Evolutionary conservation across 2,113 vertebrate species (phyloP), one percentile per base, ranked within the genome.

Genomic region (Egretta garzetta): DNA sequence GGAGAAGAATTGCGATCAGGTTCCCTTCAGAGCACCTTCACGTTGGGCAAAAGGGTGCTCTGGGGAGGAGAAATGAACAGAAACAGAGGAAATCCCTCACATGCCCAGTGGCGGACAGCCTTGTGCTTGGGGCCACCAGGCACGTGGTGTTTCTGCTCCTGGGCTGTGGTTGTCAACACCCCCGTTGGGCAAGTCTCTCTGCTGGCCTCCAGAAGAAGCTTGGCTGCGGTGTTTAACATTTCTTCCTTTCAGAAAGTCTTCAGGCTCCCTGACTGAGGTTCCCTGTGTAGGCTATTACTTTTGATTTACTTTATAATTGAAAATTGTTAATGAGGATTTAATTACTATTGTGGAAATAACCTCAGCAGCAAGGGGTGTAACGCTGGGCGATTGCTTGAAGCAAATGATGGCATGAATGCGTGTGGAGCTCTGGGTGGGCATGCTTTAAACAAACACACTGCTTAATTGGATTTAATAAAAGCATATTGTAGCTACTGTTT

Each of bases 261-360:
- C 0, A 0, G 22, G 18, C 10, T 8, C 24, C 41, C 71, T 71
- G 62, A 72, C 58, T 21, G 66, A 80, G 52, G 52, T 76, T 87
- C 55, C 28, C 37, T 3, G 1, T 37, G 24, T 45, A 72, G 70
- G 32, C 56, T 89, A 22, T 96, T 92, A 32, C 8, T 23, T 72
- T 75, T 94, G 52, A 53, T 91, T 94, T 91, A 79, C 27, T 95
- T 92, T 71, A 41, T 90, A 90, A 81, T 1, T 90, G 74, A 80
- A n/a, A 45, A 76, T 58, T 66, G 58, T 90, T 94, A 83, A 83
- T 41, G 52, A 79, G 52, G 33, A 75, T 94, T 89, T 92, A 71
- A 79, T 86, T 94, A 73, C 70, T 72, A 14, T 73, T 62, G 76
- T 96, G 93, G 70, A 86, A 91, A 85, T 84, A 66, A 79, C 39